Percentiles rank a stretch among this genome's conserved stretches.
Conservation (phyloP, 37 sponge, comb jelly and placozoan species). For the Diacarnus erythraeanus region DNA sequence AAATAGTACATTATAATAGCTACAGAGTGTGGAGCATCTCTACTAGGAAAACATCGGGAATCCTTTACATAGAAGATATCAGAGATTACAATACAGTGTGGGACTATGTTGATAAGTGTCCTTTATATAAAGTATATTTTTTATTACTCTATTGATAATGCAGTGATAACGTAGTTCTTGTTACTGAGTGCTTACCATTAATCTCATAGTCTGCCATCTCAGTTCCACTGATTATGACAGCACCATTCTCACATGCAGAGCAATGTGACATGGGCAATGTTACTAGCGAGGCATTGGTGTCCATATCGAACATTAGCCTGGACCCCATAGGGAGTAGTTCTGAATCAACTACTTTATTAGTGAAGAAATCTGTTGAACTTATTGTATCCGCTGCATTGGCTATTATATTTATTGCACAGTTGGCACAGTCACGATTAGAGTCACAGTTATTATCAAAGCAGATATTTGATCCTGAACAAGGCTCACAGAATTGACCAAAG, state of each 20-base stretch:
- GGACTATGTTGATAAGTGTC: neutral
- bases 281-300: neutral
- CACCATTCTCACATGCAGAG: neutral
- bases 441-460: constrained; percentile 20
- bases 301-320: neutral
- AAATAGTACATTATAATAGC: too few species aligned
- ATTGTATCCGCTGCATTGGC: neutral
- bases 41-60: neutral
- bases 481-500: constrained; percentile 40
- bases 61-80: too few species aligned
- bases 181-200: constrained; percentile 9
- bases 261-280: neutral
- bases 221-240: constrained; percentile 37
- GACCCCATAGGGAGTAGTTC: neutral
- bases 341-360: neutral
- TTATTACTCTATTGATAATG: neutral
- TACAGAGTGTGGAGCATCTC: neutral
- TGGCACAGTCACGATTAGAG: neutral
- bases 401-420: constrained; percentile 16
- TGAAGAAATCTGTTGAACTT: constrained; percentile 1
- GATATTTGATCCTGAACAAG: constrained; percentile 9
- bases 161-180: neutral
- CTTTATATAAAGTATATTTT: neutral
- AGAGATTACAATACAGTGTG: neutral
- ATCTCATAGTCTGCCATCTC: constrained; percentile 6